Evolutionary conservation across 2,797 vertebrate species (phyloP).

Genomic region (Dipus sagitta): DNA sequence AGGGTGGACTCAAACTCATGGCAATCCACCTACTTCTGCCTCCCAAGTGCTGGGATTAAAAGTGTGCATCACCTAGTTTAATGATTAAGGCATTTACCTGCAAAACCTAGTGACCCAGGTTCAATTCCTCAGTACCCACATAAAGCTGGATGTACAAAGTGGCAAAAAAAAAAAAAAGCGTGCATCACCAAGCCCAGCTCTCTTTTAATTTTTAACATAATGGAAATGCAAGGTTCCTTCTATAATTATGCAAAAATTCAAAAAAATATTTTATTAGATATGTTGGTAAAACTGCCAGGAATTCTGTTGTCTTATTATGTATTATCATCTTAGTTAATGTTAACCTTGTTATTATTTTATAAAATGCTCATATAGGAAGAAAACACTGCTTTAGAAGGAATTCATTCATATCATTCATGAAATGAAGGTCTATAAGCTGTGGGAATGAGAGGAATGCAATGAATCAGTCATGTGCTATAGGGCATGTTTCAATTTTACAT

Average conservation of each 20-base stretch:
- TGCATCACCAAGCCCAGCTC: too few relatives aligned
- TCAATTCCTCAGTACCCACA: too few relatives aligned
- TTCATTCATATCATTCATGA: constrained; percentile 15
- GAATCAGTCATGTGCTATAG: not conserved
- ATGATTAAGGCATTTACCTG: too few relatives aligned
- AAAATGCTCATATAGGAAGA: not conserved
- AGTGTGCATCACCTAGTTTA: too few relatives aligned
- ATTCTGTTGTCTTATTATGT: not conserved
- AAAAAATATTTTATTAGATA: not conserved
- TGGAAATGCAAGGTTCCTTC: constrained; percentile 27
- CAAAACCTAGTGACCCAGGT: too few relatives aligned
- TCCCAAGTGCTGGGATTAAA: too few relatives aligned
- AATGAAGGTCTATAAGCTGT: not conserved
- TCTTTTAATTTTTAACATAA: not conserved
- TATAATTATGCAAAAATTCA: not conserved
- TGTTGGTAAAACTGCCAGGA: not conserved
- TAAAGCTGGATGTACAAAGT: too few relatives aligned
- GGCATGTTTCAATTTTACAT: too few relatives aligned
- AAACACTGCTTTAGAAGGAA: not conserved
- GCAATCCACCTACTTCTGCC: too few relatives aligned
- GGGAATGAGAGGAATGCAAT: not conserved
- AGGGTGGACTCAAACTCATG: too few relatives aligned
- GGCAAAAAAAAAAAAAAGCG: too few relatives aligned
- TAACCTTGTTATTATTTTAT: not conserved
- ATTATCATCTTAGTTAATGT: not conserved